Base-by-base conservation (phyloP, 2,888 invertebrate genomes). In the Celastrina argiolus region DNA sequence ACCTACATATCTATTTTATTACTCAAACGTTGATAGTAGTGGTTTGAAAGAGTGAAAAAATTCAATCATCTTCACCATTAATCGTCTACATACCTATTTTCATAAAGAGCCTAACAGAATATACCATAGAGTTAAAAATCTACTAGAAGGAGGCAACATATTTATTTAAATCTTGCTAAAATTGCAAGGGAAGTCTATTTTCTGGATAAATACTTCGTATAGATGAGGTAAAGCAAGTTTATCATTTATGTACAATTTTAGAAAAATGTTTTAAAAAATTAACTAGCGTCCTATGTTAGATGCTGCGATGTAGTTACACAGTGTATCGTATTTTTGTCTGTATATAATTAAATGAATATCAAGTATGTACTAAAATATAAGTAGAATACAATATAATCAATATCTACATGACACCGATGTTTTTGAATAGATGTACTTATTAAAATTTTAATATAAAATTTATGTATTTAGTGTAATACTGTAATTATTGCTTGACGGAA, bases 401-500 rank as follows among this genome's bases (percentile, higher is more conserved):
- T 61, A 39, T 61, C 22, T 41, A 51, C 18, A 39, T 31, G 22
- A 64, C 34, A 34, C 42, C 16, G 41, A 12, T 64, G 45, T 45
- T 45, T 64, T 41, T 51, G 51, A 31, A 63, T 67, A 74, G 72
- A 70, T 74, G 64, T 67, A n/a, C n/a, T n/a, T n/a, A 74, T 72
- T 71, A 51, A 51, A 51, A 51, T 22, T 51, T 51, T 73, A 18
- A 22, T 34, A 34, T 16, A 59, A 39, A 61, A 74, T 75, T 73
- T 77, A 76, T 77, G 72, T 79, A 80, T 74, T 76, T 78, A 79
- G 79, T 73, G 71, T 77, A 74, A 72, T 70, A 72, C 73, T 81
- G 80, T 83, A 84, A 84, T 81, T 79, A 84, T 78, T 81, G 85
- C 85, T 86, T 86, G 81, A 81, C 77, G 80, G 79, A 82, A 83